Conservation (phyloP, 2,797 vertebrate genomes). For the Phrynocephalus forsythii region DNA sequence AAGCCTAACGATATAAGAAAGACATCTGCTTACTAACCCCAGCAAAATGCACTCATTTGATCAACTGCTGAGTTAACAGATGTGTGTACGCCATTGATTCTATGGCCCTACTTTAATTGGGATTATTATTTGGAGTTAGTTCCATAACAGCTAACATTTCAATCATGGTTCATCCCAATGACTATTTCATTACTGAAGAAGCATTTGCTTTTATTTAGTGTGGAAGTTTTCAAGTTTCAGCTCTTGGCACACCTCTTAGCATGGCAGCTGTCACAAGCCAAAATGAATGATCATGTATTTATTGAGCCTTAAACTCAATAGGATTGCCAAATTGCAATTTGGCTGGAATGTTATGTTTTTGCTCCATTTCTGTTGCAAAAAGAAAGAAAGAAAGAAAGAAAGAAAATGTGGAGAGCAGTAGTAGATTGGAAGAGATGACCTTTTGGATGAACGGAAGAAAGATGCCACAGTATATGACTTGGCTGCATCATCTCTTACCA, state of each 20-base stretch:
- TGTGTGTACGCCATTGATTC: too few relatives aligned
- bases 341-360: not conserved
- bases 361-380: conserved; percentile 14
- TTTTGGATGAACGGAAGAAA: conserved; percentile 22
- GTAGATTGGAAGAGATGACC: conserved; percentile 12
- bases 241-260: not conserved
- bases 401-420: not conserved
- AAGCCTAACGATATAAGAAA: too few relatives aligned
- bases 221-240: not conserved
- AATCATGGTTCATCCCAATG: not conserved
- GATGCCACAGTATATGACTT: conserved; percentile 24
- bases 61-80: too few relatives aligned
- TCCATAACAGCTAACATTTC: not conserved
- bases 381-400: not conserved
- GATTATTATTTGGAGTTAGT: too few relatives aligned
- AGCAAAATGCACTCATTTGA: too few relatives aligned
- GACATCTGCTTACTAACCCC: too few relatives aligned
- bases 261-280: conserved; percentile 34
- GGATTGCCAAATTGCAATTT: conserved; percentile 34
- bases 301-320: conserved; percentile 18
- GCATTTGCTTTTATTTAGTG: conserved; percentile 4
- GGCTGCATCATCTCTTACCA: conserved; percentile 35
- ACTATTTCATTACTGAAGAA: not conserved
- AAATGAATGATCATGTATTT: conserved; percentile 26
- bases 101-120: too few relatives aligned